Percentiles rank a stretch among this genome's conserved stretches.
Conservation (phyloP, 92 coral and sea anemone species). For the Chrysogorgia sp. region DNA sequence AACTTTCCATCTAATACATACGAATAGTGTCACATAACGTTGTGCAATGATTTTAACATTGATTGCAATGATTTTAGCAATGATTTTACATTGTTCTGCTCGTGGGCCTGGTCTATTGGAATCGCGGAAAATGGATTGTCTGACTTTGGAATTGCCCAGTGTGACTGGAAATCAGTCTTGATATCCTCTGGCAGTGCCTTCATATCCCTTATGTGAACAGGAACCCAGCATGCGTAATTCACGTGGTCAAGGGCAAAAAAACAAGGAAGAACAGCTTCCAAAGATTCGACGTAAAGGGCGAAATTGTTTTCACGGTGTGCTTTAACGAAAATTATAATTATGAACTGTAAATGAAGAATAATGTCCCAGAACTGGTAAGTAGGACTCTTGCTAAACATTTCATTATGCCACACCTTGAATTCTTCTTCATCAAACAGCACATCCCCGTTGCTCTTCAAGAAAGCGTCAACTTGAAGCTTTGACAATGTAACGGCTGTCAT, state of each 20-base stretch:
- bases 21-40: too few species aligned
- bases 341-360: conserved; percentile 7
- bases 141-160: too few species aligned
- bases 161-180: conserved; percentile 17
- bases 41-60: too few species aligned
- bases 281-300: conserved; percentile 54
- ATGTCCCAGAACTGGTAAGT: too few species aligned
- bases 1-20: too few species aligned
- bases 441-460: too few species aligned
- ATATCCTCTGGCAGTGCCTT: conserved; percentile 10
- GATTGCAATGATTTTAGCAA: conserved; percentile 66
- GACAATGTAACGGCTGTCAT: too few species aligned
- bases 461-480: too few species aligned
- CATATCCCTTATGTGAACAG: conserved; percentile 59
- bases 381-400: too few species aligned
- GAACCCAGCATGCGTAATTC: conserved; percentile 63
- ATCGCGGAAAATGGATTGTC: too few species aligned
- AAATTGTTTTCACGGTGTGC: conserved; percentile 70
- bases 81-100: conserved; percentile 68
- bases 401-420: too few species aligned
- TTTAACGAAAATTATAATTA: conserved; percentile 51
- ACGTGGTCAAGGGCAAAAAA: conserved; percentile 70
- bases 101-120: conserved; percentile 56
- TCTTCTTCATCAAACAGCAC: too few species aligned
- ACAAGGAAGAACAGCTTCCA: conserved; percentile 63